These are phyloP conservation scores for Caenorhabditis sp. DNA, from an alignment of 2,888 invertebrate species.

Conservation along the genomic window DNA sequence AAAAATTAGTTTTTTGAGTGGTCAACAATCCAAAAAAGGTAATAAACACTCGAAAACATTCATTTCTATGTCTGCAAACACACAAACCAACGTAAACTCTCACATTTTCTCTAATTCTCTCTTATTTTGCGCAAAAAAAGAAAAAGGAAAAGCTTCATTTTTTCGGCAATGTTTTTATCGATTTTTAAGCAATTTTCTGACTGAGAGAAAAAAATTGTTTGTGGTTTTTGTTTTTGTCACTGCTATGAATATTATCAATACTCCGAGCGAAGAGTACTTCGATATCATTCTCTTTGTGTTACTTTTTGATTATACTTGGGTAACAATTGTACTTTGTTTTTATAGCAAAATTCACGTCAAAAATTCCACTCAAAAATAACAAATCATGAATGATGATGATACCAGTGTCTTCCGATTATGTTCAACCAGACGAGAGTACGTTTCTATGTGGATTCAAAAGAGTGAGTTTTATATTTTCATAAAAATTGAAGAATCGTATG, in stretches of 20 bases:
- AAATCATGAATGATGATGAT: conserved; percentile 41
- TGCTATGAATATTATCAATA: no score
- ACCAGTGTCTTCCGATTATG: conserved; percentile 22
- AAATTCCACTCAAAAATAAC: neutral
- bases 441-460: conserved; percentile 49
- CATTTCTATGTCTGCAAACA: conserved; percentile 2
- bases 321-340: neutral
- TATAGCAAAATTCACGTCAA: neutral
- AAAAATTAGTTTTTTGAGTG: neutral
- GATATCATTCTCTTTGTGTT: neutral
- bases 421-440: conserved; percentile 54
- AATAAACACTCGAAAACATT: neutral
- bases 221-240: no score
- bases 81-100: neutral
- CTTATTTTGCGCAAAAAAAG: neutral
- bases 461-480: conserved; percentile 30
- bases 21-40: neutral
- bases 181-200: neutral
- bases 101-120: neutral
- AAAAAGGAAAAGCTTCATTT: neutral
- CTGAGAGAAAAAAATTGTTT: neutral
- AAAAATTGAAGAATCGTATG: no score
- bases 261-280: neutral
- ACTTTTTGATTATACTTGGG: neutral
- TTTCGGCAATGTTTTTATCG: conserved; percentile 1